Conservation (phyloP, 2,888 invertebrate species). For the Calameuta filiformis region DNA sequence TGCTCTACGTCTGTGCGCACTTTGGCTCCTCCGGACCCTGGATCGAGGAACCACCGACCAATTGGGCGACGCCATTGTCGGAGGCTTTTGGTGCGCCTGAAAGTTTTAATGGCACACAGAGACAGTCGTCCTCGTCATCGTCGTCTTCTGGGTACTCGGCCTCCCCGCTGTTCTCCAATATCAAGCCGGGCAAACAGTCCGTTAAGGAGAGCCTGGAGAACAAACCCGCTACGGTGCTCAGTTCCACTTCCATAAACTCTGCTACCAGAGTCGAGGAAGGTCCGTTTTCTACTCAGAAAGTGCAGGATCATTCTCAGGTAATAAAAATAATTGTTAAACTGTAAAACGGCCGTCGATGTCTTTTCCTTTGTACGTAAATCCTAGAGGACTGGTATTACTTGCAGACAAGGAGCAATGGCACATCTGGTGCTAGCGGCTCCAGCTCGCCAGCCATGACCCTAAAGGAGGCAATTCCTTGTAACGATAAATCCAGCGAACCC, state of each 20-base stretch:
- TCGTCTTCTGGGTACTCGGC: conserved; percentile 12
- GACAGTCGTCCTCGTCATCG: conserved; percentile 28
- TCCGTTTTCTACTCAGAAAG: conserved; percentile 6
- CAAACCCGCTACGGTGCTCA: not conserved
- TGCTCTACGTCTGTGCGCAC: conserved; percentile 79
- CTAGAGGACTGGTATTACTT: not conserved
- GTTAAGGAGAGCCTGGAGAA: not conserved
- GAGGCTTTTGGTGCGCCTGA: conserved; percentile 40
- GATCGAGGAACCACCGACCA: conserved; percentile 63
- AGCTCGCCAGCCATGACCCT: conserved; percentile 51
- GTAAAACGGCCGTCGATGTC: not conserved
- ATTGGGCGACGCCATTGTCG: conserved; percentile 60
- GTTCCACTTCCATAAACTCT: not conserved
- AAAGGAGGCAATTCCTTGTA: conserved; percentile 71
- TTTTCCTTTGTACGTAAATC: not conserved
- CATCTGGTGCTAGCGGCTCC: not conserved
- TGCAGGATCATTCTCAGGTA: conserved; percentile 6
- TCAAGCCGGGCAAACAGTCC: not conserved
- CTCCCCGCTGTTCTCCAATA: not conserved
- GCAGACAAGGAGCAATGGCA: not conserved
- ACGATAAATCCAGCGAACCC: conserved; percentile 72
- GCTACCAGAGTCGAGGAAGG: not conserved
- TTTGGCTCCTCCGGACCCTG: conserved; percentile 65
- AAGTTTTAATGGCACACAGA: not conserved
- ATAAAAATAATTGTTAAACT: not conserved